Evolutionary conservation across 2,113 vertebrate genomes (phyloP), one percentile per base, ranked within the genome.

Genomic region (Steatornis caripensis): DNA sequence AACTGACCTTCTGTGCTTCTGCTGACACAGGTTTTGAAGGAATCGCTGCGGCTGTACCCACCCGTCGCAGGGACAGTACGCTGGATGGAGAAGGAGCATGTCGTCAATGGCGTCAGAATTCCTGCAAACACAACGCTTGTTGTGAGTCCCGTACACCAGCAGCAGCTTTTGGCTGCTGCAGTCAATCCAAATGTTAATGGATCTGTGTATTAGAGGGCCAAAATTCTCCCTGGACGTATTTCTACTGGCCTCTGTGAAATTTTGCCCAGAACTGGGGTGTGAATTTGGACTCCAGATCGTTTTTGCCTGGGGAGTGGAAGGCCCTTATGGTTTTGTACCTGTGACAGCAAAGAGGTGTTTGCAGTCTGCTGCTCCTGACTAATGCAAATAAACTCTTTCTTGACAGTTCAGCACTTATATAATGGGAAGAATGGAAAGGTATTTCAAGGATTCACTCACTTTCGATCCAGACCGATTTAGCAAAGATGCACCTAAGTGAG

Each of bases 381-480:
- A 83, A 90, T 1, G 2, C 45, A 89, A 36, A 76, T 49, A 15
- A 85, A 65, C 30, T 90, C 54, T 89, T 76, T 94, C 61, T 96
- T 65, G 18, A 39, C 97, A 99, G 99, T 98, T 99, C 62, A 99
- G 76, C 97, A 97, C 97, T 53, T 99, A 99, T 0, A 53, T 97
- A 70, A 97, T 97, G 90, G 98, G 99, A 45, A 98, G 99, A 64
- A 95, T 99, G 99, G 99, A 99, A 22, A 98, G 58, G 45, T 99
- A 98, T 97, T 99, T 99, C 89, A 98, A 98, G 93, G 99, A 99
- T 84, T 98, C 99, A 2, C 88, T 99, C 93, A 98, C 65, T 64
- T 99, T 99, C 95, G 98, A 99, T 94, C 99, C 99, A 7, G 99
- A 99, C 37, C 98, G 99, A 97, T 99, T 99, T 91, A 90, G 98